A percentile compares a stretch with the other conserved stretches of the same genome.
Evolutionary conservation across 2,113 vertebrate species (phyloP).

Genomic region (Anguilla japonica): DNA sequence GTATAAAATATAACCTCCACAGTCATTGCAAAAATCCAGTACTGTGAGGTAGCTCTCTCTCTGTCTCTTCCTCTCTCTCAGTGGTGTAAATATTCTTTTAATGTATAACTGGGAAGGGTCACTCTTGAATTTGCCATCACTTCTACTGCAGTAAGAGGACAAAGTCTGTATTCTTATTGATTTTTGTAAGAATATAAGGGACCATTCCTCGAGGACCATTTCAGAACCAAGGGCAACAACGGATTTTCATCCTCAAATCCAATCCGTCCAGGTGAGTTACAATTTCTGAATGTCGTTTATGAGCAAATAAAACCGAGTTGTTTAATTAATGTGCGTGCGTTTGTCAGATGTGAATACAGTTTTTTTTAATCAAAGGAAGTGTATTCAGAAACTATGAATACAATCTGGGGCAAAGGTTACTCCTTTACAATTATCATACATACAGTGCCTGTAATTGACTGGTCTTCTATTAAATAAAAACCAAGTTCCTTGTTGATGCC

Average conservation of each 20-base stretch:
- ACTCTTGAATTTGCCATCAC: background rate
- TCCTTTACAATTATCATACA: too few species aligned
- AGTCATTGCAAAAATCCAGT: too few species aligned
- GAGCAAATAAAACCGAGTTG: background rate
- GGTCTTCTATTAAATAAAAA: too few species aligned
- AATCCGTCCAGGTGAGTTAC: constrained; percentile 16
- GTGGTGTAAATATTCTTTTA: background rate
- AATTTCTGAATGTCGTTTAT: background rate
- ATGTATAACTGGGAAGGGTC: constrained; percentile 4
- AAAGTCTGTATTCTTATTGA: constrained; percentile 28
- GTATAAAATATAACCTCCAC: too few species aligned
- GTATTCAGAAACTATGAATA: too few species aligned
- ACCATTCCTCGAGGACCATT: background rate
- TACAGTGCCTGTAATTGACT: too few species aligned
- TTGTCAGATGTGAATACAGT: background rate
- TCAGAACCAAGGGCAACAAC: background rate
- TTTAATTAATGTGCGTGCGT: background rate
- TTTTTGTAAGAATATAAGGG: constrained; percentile 9
- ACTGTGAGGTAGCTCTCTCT: background rate
- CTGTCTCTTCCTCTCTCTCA: background rate
- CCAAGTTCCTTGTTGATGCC: background rate
- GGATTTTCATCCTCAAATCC: background rate
- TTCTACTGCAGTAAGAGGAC: background rate
- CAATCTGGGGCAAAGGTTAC: too few species aligned
- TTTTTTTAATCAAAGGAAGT: background rate